phyloP scores from a whole-genome alignment of 1,140 invertebrate genomes.

The Lucilia cuprina region DNA sequence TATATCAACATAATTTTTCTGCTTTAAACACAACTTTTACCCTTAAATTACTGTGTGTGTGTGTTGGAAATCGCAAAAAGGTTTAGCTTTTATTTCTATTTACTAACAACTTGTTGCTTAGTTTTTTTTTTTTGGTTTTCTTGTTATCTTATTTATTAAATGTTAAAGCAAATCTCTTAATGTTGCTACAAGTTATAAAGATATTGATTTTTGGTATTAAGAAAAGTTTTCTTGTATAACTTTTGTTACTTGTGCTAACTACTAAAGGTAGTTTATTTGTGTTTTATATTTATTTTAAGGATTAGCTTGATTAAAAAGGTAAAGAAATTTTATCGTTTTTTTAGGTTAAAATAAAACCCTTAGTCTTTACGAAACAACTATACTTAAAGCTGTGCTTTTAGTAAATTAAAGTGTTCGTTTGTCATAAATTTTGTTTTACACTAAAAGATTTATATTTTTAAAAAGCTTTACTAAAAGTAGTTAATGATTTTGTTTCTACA shows the following conservation, averaged over 20 bases:
- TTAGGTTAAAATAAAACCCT: too few species aligned
- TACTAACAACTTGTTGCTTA: too few species aligned
- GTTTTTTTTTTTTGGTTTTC: neutral
- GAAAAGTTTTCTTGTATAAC: neutral
- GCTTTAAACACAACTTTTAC: neutral
- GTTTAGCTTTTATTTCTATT: too few species aligned
- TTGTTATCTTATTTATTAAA: neutral
- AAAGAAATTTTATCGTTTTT: neutral
- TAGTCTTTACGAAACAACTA: too few species aligned
- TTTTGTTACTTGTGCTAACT: neutral
- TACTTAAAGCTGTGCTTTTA: too few species aligned
- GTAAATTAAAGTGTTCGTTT: too few species aligned
- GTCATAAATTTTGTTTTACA: too few species aligned
- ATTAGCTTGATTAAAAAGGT: neutral
- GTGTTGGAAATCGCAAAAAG: too few species aligned
- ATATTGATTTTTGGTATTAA: neutral
- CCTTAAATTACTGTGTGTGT: too few species aligned
- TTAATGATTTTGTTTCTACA: too few species aligned
- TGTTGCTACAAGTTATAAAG: neutral
- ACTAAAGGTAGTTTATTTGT: neutral
- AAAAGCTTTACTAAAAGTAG: too few species aligned
- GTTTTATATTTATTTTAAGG: neutral
- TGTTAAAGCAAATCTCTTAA: neutral
- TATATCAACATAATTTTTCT: neutral
- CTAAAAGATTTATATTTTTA: too few species aligned